A percentile compares a stretch with the other conserved stretches of the same genome.
Conservation (phyloP, 1,140 invertebrate species). For the Leptinotarsa undecemlineata region DNA sequence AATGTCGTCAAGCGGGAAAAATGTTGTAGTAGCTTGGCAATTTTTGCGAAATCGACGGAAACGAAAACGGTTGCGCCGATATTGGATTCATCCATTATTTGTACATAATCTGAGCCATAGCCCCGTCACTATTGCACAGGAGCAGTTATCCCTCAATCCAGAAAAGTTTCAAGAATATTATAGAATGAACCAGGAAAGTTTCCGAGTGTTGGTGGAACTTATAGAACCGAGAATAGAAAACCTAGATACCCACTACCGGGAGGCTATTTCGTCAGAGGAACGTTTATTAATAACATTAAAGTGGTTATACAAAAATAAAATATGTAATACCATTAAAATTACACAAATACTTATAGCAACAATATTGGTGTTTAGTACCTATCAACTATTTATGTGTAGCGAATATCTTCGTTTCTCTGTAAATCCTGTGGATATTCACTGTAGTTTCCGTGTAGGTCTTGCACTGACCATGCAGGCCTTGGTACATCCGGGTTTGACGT, state of each 20-base stretch:
- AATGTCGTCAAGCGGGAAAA: background rate
- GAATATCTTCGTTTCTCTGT: too few species aligned
- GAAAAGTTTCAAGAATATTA: background rate
- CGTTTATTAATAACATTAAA: conserved; percentile 12
- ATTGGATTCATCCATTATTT: conserved; percentile 9
- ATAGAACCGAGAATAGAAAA: conserved; percentile 1
- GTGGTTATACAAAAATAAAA: background rate
- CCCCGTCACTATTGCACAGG: background rate
- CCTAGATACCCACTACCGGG: background rate
- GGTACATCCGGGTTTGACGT: too few species aligned
- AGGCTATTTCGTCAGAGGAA: conserved; percentile 1
- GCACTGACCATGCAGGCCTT: too few species aligned
- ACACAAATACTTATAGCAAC: too few species aligned
- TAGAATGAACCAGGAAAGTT: conserved; percentile 7
- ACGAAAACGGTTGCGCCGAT: background rate
- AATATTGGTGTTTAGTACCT: too few species aligned
- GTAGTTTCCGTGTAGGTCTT: too few species aligned
- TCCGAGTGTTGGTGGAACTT: background rate
- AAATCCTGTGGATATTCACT: too few species aligned
- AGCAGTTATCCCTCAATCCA: background rate
- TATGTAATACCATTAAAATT: too few species aligned
- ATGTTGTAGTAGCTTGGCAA: background rate
- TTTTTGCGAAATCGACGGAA: background rate
- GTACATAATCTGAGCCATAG: conserved; percentile 1
- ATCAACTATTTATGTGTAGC: too few species aligned